Conservation (phyloP, 2,113 vertebrate genomes). For the Chamaetylas fuelleborni region DNA sequence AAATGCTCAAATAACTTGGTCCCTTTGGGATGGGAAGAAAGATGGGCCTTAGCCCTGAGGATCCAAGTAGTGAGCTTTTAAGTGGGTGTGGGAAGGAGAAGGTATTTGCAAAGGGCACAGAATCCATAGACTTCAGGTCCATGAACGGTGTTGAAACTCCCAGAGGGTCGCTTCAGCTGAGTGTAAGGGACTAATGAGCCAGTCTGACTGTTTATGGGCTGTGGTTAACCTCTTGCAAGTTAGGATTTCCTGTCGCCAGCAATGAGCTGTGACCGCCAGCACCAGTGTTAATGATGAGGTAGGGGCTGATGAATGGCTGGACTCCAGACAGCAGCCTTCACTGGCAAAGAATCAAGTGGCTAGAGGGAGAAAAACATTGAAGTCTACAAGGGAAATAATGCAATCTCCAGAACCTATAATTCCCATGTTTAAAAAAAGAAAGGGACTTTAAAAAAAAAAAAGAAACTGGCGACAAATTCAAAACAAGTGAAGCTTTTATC, state of each 20-base stretch:
- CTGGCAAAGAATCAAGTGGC: conserved; percentile 68
- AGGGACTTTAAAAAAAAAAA: too few species aligned
- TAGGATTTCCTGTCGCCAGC: conserved; percentile 69
- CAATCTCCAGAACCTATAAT: conserved; percentile 74
- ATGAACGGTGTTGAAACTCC: conserved; percentile 7
- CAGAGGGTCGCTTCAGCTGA: conserved; percentile 38
- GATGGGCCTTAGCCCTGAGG: background rate
- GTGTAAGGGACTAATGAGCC: conserved; percentile 56
- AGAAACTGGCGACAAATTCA: conserved; percentile 64
- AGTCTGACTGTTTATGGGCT: conserved; percentile 59
- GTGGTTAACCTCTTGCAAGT: conserved; percentile 66
- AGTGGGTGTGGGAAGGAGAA: fast-evolving
- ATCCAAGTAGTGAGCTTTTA: background rate
- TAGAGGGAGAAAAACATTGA: conserved; percentile 60
- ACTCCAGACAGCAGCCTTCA: conserved; percentile 65
- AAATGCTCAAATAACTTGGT: background rate
- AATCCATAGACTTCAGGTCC: background rate
- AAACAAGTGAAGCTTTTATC: conserved; percentile 76
- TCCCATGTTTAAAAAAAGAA: conserved; percentile 72
- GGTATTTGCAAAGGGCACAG: background rate
- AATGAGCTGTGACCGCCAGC: conserved; percentile 66
- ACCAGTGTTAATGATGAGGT: conserved; percentile 63
- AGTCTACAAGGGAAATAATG: conserved; percentile 71
- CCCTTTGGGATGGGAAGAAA: background rate
- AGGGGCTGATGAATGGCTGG: conserved; percentile 64